Evolutionary conservation across 37 sponge, comb jelly and placozoan genomes (phyloP), one percentile per base, ranked within the genome.

Genomic region (Haliclona indistincta): DNA sequence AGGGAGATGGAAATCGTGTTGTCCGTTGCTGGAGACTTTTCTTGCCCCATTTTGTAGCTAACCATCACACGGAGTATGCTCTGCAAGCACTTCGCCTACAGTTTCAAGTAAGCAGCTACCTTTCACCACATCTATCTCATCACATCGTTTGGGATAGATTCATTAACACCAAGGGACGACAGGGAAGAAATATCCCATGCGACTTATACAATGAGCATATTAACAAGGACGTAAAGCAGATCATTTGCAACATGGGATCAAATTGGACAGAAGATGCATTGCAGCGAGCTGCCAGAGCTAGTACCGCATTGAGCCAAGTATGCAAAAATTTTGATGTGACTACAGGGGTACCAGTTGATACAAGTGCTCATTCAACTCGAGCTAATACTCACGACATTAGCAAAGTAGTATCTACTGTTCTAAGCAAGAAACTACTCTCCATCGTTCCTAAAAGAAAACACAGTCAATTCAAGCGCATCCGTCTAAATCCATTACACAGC

Each of bases 201-300:
- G 76, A 74, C 25, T 30, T 74, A 15, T 30, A 74, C n/a, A n/a
- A n/a, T 61, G 76, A 74, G 76, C 76, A 74, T 28, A 33, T 61
- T 7, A 74, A 74, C 38, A 74, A 74, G 38, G 30, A 38, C 35
- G 8, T 68, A 13, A 74, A 74, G 37, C 6, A 74, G 8, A 34
- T 74, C 26, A 62, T 74, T 19, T 8, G 7, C 6, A 74, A 61
- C 42, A 74, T 74, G 76, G 76, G 76, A 7, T n/a, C 76, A 11
- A 74, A 74, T 34, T 7, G 65, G 17, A 56, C 76, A 7, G 40
- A 74, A 28, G 42, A 19, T 10, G 61, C 76, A 13, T 7, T 68
- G 35, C 11, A 68, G 8, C 8, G 63, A 32, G 28, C 76, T 36
- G 76, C 76, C 10, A 35, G 76, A 10, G 65, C 67, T 10, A 41